Conservation (phyloP, 2,797 vertebrate species). For the Adrianichthys oophorus region DNA sequence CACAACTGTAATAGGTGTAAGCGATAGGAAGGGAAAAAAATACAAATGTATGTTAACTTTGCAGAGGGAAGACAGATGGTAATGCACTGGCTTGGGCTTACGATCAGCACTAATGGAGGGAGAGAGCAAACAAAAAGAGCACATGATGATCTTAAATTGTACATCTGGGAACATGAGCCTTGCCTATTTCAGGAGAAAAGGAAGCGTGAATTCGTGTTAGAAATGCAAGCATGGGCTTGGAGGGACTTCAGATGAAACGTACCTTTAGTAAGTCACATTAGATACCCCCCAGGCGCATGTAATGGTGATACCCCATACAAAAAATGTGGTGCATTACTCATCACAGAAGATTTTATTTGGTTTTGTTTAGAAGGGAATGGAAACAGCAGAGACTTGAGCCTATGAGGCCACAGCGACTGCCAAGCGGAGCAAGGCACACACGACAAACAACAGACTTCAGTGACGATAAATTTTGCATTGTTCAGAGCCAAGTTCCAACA, state of each 20-base stretch:
- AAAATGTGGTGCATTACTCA: slow-evolving; percentile 41
- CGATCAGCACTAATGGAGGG: slow-evolving; percentile 47
- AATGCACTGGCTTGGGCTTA: slow-evolving; percentile 39
- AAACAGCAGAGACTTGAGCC: slow-evolving; percentile 26
- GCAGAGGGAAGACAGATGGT: slow-evolving; percentile 48
- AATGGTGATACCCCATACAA: slow-evolving; percentile 40
- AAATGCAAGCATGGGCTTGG: slow-evolving; percentile 33
- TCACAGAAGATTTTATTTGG: slow-evolving; percentile 12
- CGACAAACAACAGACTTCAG: slow-evolving; percentile 58
- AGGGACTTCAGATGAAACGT: slow-evolving; percentile 47
- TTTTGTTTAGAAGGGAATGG: slow-evolving; percentile 22
- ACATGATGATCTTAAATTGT: slow-evolving; percentile 62
- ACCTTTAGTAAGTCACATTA: slow-evolving; percentile 14
- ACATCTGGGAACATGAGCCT: slow-evolving; percentile 48
- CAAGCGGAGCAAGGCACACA: slow-evolving; percentile 34
- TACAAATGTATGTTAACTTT: slow-evolving; percentile 58
- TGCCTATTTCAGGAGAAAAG: slow-evolving; percentile 32
- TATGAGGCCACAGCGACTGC: slow-evolving; percentile 35
- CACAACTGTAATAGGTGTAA: slow-evolving; percentile 62
- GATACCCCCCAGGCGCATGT: slow-evolving; percentile 38
- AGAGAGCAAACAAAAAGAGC: slow-evolving; percentile 38
- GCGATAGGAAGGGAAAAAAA: slow-evolving; percentile 53
- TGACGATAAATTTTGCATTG: slow-evolving; percentile 60
- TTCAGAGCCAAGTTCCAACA: slow-evolving; percentile 44
- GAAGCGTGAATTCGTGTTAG: slow-evolving; percentile 45